These are phyloP conservation scores for Varanus salvator DNA, from an alignment of 2,113 vertebrate species.

Conservation along the genomic window DNA sequence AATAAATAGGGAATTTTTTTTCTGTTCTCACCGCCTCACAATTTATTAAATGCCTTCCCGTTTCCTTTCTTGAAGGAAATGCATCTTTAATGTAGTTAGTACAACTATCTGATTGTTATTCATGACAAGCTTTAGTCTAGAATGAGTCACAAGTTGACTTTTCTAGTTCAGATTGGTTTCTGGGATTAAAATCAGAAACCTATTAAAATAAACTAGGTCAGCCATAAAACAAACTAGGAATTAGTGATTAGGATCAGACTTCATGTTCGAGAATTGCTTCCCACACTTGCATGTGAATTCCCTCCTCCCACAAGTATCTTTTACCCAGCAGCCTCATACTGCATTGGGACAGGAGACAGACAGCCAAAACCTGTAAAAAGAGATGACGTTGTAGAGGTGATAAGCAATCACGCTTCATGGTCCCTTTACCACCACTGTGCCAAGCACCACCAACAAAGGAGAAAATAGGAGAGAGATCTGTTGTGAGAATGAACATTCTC, in stretches of 20 bases:
- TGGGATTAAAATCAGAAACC: background rate
- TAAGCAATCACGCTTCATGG: background rate
- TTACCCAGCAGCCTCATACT: background rate
- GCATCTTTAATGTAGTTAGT: background rate
- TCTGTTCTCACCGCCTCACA: background rate
- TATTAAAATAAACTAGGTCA: background rate
- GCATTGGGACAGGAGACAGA: background rate
- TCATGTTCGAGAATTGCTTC: background rate
- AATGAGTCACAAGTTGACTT: background rate
- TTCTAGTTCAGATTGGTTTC: background rate
- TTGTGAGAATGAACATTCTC: background rate
- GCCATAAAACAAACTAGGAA: background rate
- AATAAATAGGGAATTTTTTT: background rate
- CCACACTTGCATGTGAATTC: background rate
- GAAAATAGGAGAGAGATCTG: background rate
- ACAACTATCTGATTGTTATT: background rate
- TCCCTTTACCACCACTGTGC: background rate
- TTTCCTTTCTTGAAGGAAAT: background rate
- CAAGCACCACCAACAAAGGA: background rate
- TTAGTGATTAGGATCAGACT: background rate
- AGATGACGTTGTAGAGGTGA: background rate
- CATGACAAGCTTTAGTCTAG: slow-evolving; percentile 2
- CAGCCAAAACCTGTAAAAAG: background rate
- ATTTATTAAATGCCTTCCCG: background rate
- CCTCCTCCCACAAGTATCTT: too few species aligned